phyloP scores from a whole-genome alignment of 2,113 vertebrate genomes.

The Butorides virescens region DNA sequence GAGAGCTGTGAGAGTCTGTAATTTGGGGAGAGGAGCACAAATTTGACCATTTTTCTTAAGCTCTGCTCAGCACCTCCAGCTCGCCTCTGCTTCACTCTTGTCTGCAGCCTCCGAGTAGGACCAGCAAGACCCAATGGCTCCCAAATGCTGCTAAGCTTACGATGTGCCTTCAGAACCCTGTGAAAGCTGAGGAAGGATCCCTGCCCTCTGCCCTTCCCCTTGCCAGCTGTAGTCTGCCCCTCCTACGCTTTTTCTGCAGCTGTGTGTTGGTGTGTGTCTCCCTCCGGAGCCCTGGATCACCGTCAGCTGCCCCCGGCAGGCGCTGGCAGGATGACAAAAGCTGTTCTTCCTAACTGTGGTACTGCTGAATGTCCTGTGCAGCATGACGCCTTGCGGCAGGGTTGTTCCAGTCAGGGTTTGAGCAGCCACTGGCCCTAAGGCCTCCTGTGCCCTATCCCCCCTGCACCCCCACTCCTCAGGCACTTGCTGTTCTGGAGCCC shows the following conservation, averaged over 20 bases:
- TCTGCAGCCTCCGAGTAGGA: constrained; percentile 43
- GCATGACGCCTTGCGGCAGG: background rate
- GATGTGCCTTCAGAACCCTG: constrained; percentile 57
- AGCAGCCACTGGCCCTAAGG: background rate
- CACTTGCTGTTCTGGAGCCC: background rate
- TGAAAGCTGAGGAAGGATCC: constrained; percentile 40
- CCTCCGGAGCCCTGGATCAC: background rate
- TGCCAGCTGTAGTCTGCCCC: constrained; percentile 36
- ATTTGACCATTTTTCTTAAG: constrained; percentile 15
- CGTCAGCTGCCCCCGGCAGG: background rate
- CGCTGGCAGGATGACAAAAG: background rate
- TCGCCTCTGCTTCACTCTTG: constrained; percentile 41
- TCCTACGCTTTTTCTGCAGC: constrained; percentile 10
- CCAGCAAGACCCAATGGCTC: constrained; percentile 38
- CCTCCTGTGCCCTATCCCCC: background rate
- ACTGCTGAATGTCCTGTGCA: background rate
- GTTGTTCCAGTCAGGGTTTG: background rate
- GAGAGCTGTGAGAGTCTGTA: background rate
- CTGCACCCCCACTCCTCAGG: background rate
- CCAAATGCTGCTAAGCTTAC: constrained; percentile 64
- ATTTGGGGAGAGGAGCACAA: constrained; percentile 5
- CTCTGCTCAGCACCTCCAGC: background rate
- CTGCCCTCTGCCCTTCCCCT: background rate
- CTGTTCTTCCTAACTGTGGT: background rate
- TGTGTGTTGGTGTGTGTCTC: constrained; percentile 21